Conservation (phyloP, 2,797 vertebrate species). For the Amniataba percoides region DNA sequence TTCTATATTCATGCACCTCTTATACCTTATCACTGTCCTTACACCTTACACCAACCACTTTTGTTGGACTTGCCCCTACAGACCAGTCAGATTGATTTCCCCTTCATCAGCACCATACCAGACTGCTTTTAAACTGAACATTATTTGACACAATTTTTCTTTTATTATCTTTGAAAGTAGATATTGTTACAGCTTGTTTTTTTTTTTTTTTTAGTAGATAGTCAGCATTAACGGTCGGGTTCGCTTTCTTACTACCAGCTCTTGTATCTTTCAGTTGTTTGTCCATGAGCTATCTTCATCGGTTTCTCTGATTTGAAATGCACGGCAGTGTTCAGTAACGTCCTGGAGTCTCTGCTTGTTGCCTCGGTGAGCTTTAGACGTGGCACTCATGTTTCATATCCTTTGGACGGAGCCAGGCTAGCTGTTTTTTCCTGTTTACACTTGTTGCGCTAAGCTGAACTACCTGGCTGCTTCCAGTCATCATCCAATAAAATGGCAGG, state of each 20-base stretch:
- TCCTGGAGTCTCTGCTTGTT: constrained; percentile 1
- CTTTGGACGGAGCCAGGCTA: background rate
- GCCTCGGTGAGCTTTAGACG: background rate
- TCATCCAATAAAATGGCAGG: no score
- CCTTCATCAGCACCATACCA: background rate
- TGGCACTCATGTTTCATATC: no score
- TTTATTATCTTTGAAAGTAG: background rate
- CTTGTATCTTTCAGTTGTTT: background rate
- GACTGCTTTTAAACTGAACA: background rate
- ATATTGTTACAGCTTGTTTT: background rate
- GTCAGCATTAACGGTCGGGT: background rate
- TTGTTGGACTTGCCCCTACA: background rate
- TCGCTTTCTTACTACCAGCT: background rate
- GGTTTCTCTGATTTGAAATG: background rate
- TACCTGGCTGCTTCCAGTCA: background rate
- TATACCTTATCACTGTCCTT: background rate
- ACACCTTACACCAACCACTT: background rate
- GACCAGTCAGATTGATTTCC: constrained; percentile 1
- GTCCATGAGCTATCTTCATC: background rate
- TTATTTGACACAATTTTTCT: background rate
- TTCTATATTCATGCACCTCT: constrained; percentile 13
- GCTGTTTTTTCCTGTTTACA: background rate
- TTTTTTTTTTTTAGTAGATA: background rate
- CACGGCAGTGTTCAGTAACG: background rate
- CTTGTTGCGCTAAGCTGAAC: background rate